phyloP scores from a whole-genome alignment of 1,140 invertebrate species.

The Acromyrmex echinatior region DNA sequence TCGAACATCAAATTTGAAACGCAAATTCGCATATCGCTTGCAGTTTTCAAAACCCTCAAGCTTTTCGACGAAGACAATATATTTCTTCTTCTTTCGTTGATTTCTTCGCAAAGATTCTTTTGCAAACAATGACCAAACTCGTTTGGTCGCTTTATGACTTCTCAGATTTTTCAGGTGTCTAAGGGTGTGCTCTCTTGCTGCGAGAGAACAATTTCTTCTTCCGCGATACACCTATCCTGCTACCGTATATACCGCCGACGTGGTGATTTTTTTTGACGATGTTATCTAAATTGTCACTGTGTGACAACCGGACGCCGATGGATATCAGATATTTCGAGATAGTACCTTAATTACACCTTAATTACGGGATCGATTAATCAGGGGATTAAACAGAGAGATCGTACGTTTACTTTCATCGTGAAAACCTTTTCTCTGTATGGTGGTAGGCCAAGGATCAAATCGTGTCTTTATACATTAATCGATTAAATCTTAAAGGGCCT shows the following conservation, averaged over 20 bases:
- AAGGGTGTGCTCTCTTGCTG: constrained; percentile 3
- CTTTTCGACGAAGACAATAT: not conserved
- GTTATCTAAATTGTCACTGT: constrained; percentile 75
- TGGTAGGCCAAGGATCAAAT: constrained; percentile 36
- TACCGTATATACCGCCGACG: not conserved
- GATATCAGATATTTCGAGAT: constrained; percentile 65
- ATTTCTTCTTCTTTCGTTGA: constrained; percentile 12
- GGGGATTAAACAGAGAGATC: constrained; percentile 28
- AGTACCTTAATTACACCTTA: constrained; percentile 73
- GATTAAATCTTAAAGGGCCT: constrained; percentile 57
- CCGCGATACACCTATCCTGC: constrained; percentile 40
- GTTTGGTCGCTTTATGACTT: constrained; percentile 70
- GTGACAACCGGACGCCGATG: constrained; percentile 50
- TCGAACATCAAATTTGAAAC: constrained; percentile 30
- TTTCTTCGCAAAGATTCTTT: constrained; percentile 22
- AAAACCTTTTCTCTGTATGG: constrained; percentile 4
- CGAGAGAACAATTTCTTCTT: constrained; percentile 30
- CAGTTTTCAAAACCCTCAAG: not conserved
- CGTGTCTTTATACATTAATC: constrained; percentile 49
- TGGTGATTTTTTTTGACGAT: constrained; percentile 40
- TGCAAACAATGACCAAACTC: constrained; percentile 16
- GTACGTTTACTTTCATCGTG: constrained; percentile 30
- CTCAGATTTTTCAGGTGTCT: constrained; percentile 45
- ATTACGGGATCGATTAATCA: constrained; percentile 58
- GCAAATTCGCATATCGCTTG: not conserved